Base-by-base conservation (phyloP, 2,888 invertebrate genomes). In the Urechis unicinctus region DNA sequence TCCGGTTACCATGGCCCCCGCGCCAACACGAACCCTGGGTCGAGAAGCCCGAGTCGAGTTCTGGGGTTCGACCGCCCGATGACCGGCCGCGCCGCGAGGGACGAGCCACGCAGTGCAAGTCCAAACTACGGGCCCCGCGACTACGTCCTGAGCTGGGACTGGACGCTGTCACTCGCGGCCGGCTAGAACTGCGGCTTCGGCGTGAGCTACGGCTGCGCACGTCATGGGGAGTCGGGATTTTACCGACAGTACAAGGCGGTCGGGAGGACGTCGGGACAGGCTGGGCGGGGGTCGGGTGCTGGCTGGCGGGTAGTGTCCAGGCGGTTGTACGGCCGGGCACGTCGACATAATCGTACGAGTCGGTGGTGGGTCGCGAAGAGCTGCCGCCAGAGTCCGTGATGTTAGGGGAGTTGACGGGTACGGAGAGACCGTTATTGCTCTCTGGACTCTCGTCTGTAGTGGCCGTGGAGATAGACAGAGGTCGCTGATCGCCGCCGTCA, bases 351-450 rank as follows among this genome's bases (percentile, higher is more conserved):
- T 61, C 61, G 36, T 61, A 61, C 26, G 44, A 56, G 48, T 61
- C 61, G 2, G 61, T 60, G 28, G 57, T 61, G 26, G 55, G 61
- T n/a, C 54, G 52, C 28, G 57, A 56, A 21, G 53, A 53, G 45
- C 55, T 55, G 17, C 54, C 54, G n/a, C 59, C 59, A 1, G 61
- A 61, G 50, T 60, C 60, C 6, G 61, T 61, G 29, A 60, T 52
- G 30, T 61, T 61, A n/a, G 61, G 61, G 22, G 61, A 61, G 50
- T 61, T 61, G 17, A 61, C 58, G 13, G 61, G 61, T 3, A 61
- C 61, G 13, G 53, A 43, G 29, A 61, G 30, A 22, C 53, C 58
- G 6, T 26, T 50, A 41, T 55, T 52, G 42, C 50, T 52, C 28
- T 46, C 48, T 13, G 53, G 60, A 24, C 53, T 59, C 21, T 58